phyloP scores from a whole-genome alignment of 64 coral and sea anemone genomes.

The Trachythela sp. region DNA sequence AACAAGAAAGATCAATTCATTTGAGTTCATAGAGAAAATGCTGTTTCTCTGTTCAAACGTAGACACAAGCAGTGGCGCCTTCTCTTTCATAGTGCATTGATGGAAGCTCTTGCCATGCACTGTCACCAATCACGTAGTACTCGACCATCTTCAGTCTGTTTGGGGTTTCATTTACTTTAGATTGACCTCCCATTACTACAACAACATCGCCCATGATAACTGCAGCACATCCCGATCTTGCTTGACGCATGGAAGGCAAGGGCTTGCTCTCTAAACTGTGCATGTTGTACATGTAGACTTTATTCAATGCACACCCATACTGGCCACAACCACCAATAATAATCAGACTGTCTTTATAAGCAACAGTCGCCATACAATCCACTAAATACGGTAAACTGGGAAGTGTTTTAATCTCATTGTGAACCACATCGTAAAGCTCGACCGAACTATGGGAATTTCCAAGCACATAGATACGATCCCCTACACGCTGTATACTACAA shows the following conservation, averaged over 20 bases:
- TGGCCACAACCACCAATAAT: background rate
- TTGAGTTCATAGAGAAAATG: too few relatives aligned
- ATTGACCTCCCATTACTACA: background rate
- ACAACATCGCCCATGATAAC: background rate
- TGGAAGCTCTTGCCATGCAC: too few relatives aligned
- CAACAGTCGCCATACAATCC: background rate
- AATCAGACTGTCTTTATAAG: background rate
- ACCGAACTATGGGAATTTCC: too few relatives aligned
- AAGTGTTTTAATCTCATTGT: background rate
- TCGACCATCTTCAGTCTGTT: too few relatives aligned
- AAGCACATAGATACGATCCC: too few relatives aligned
- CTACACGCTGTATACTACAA: too few relatives aligned
- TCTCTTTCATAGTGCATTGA: too few relatives aligned
- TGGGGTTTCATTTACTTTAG: background rate
- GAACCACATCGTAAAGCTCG: too few relatives aligned
- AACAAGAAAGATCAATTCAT: too few relatives aligned
- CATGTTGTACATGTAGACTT: background rate
- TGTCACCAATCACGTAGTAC: background rate
- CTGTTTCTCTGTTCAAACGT: too few relatives aligned
- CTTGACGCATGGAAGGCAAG: background rate
- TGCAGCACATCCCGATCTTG: background rate
- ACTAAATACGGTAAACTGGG: background rate
- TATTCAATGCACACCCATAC: background rate
- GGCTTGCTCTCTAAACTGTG: background rate
- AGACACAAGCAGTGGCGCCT: background rate